Evolutionary conservation across 2,888 invertebrate genomes (phyloP), one percentile per base, ranked within the genome.

Genomic region (Tortricodes alternella): DNA sequence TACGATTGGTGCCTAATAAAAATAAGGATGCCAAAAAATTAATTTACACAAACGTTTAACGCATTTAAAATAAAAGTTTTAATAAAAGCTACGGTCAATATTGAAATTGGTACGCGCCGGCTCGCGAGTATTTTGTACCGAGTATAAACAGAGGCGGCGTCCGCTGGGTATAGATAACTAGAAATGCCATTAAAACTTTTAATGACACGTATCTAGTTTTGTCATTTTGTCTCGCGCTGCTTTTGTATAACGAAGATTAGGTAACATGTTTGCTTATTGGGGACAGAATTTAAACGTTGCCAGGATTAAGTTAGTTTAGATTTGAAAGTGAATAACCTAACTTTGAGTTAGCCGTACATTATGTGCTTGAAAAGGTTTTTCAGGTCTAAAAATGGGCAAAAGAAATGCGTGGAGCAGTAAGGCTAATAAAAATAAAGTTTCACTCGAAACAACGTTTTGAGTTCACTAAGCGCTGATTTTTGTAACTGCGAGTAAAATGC

Each of bases 171-270:
- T 56, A 44, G 43, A 49, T 43, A 50, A 55, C 56, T 56, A 49
- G 56, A 56, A 56, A 56, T 13, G 50, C 56, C 56, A 56, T 56
- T 56, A 56, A 44, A 56, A 56, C 37, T 56, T 56, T 56, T 50
- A 56, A 56, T 56, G 56, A 56, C 38, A 56, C 55, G 48, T 48
- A 43, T 56, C 55, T 49, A 55, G 48, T 49, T 55, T 49, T 49
- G 55, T 55, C 48, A 55, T 53, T 53, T 53, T 48, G 46, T 43
- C 49, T 43, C 49, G 29, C 27, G 32, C 41, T 27, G 37, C 46
- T 55, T 44, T 55, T 55, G 48, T 29, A 16, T 27, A 15, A 43
- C 37, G 21, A 38, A 50, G 56, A 43, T 49, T 27, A 48, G 32
- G n/a, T 46, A 34, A 15, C 11, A 4, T 8, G 24, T 24, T 52